Conservation (phyloP, 2,797 vertebrate genomes). For the Myioborus miniatus region DNA sequence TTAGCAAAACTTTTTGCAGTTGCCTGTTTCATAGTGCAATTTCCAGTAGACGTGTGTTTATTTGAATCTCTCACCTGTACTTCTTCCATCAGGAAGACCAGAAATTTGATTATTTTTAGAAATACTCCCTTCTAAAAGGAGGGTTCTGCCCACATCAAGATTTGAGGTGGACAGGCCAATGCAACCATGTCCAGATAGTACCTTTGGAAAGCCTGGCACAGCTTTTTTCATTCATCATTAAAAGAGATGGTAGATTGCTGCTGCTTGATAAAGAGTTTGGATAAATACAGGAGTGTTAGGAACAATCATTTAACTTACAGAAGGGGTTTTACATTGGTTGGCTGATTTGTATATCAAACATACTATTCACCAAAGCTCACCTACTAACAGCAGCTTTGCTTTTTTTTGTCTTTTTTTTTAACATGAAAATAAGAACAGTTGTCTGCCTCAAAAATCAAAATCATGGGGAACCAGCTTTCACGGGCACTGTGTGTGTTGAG, state of each 20-base stretch:
- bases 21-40: not conserved
- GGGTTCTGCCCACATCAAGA: not conserved
- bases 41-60: not conserved
- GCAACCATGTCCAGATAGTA: not conserved
- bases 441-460: not conserved
- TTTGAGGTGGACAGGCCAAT: not conserved
- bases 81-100: not conserved
- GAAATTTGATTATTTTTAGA: not conserved
- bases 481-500: not conserved
- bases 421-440: not conserved
- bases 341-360: not conserved
- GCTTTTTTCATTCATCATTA: not conserved
- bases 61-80: not conserved
- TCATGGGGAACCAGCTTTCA: not conserved
- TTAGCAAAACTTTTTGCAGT: not conserved
- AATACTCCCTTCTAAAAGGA: not conserved
- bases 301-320: rapidly evolving
- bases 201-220: not conserved
- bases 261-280: not conserved
- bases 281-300: not conserved
- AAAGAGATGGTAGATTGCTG: not conserved
- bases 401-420: not conserved
- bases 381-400: not conserved
- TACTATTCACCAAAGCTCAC: not conserved
- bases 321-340: not conserved